Conservation (phyloP, 2,888 invertebrate genomes). For the Doris montereyensis region DNA sequence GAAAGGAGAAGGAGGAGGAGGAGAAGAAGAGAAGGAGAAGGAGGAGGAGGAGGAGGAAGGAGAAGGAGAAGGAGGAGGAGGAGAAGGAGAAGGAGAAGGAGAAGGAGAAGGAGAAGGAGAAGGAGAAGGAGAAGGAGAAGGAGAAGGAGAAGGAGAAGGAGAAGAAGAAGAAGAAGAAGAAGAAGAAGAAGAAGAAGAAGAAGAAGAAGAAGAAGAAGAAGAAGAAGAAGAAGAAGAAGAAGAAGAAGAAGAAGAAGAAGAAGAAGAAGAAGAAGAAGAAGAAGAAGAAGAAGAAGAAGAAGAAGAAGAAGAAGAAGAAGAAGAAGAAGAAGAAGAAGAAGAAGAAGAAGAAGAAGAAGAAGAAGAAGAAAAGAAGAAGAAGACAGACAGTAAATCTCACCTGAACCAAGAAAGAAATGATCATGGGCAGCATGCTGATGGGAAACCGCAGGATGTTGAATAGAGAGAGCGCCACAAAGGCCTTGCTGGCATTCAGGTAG, state of each 20-base stretch:
- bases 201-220: not conserved
- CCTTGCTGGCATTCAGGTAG: conserved; percentile 88
- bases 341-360: not conserved
- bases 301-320: not conserved
- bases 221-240: not conserved
- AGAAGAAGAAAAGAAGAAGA: not conserved
- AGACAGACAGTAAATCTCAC: conserved; percentile 73
- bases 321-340: too few species aligned
- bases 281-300: not conserved
- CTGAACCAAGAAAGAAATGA: conserved; percentile 78
- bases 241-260: not conserved
- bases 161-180: not conserved
- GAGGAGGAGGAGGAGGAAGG: not conserved
- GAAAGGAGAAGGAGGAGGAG: too few species aligned
- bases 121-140: not conserved
- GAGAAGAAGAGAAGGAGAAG: not conserved
- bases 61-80: not conserved
- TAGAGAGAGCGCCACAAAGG: conserved; percentile 96
- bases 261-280: not conserved
- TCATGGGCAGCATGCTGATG: conserved; percentile 95
- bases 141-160: not conserved
- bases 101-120: not conserved
- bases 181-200: not conserved
- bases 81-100: not conserved
- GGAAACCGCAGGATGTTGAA: conserved; percentile 98